Evolutionary conservation across 2,113 vertebrate species (phyloP), one percentile per base, ranked within the genome.

Genomic region (Clupea harengus): DNA sequence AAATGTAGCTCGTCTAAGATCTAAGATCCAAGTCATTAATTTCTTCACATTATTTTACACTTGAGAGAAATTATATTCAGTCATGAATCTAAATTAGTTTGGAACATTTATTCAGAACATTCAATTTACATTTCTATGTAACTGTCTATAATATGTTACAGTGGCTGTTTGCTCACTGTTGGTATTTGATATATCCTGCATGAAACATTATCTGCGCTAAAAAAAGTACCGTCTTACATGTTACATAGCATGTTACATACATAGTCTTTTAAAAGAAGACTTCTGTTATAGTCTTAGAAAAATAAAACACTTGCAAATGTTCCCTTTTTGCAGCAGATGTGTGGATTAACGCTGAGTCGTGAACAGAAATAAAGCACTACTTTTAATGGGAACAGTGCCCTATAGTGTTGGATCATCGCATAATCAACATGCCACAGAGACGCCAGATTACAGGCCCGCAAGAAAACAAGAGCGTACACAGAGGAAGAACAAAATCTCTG

Each of bases 391-490:
- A 83, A 85, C 86, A 52, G 44, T 82, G 60, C 57, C 85, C 44
- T 85, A 81, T n/a, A 86, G 81, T 45, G 17, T 39, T 67, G 82
- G 80, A 54, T 39, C 49, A 72, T 83, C 85, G 72, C 45, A 84
- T 86, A 64, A 85, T 86, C 87, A 45, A 81, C 85, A 89, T 85
- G 50, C 67, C 81, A 88, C 85, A 78, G 57, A 87, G 81, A 78
- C 54, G 39, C 83, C 52, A 83, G 82, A 80, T 7, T 85, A 83
- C 81, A 82, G 45, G 81, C 81, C 84, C 80, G 22, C 32, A 28
- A 28, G 75, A 81, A 85, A 84, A 83, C 81, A 82, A 85, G 86
- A 45, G 32, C 10, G 2, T 47, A 86, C 64, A n/a, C 46, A 32
- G 18, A 54, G 3, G 18, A 78, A 78, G 72, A 78, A 78, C 25